Conservation (phyloP, 2,797 vertebrate genomes). For the Nasua narica region DNA sequence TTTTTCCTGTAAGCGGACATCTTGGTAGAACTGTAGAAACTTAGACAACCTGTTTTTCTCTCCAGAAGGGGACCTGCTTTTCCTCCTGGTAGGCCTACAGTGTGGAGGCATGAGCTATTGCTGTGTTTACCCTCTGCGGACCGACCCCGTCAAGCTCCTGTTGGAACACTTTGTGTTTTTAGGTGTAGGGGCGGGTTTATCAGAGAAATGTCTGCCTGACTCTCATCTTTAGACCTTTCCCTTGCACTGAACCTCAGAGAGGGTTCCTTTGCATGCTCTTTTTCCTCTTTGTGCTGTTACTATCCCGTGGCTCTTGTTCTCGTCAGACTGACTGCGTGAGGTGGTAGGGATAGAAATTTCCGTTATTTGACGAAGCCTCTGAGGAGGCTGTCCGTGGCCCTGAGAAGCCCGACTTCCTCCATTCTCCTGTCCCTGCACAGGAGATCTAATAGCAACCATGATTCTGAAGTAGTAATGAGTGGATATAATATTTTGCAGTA, state of each 20-base stretch:
- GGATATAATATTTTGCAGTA: neutral
- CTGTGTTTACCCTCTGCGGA: too few species aligned
- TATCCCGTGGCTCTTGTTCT: neutral
- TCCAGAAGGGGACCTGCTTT: neutral
- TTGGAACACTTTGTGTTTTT: neutral
- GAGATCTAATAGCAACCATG: neutral
- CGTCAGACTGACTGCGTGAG: accelerated
- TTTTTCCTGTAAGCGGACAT: neutral
- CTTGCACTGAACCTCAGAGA: neutral
- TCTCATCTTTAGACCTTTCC: neutral
- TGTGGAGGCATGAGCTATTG: neutral
- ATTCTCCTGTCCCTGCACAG: neutral
- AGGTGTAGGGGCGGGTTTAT: neutral
- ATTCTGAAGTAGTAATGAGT: neutral
- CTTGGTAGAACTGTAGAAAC: neutral
- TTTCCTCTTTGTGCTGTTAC: neutral
- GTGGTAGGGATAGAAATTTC: accelerated
- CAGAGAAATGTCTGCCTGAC: neutral
- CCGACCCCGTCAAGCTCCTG: neutral
- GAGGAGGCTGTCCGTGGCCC: neutral
- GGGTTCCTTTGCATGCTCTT: neutral
- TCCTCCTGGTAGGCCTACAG: neutral
- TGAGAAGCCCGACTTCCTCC: neutral
- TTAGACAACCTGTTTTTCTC: neutral
- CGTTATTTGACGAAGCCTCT: neutral